These are phyloP conservation scores for Xyliphius kryptos DNA, from an alignment of 2,113 vertebrate species.

Conservation along the genomic window DNA sequence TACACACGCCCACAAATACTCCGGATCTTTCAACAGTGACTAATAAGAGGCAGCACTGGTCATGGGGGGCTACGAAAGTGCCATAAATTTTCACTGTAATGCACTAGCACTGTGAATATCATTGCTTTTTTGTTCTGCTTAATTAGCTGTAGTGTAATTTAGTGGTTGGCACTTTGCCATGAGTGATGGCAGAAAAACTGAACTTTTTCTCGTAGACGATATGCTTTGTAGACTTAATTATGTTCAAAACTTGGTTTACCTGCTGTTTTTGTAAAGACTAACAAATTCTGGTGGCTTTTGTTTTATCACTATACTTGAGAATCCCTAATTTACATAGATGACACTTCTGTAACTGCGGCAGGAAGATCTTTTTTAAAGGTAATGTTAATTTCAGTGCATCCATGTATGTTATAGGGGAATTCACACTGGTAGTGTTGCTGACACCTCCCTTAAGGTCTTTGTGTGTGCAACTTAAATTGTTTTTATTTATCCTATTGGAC, in stretches of 20 bases:
- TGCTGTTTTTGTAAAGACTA: not conserved
- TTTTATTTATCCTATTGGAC: too few relatives aligned
- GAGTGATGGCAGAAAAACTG: constrained; percentile 7
- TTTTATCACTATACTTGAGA: not conserved
- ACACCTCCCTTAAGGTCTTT: too few relatives aligned
- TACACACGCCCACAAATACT: not conserved
- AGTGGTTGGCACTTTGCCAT: constrained; percentile 20
- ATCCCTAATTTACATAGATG: not conserved
- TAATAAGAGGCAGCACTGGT: constrained; percentile 10
- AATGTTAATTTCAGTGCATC: too few relatives aligned
- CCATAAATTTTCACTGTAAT: constrained; percentile 14
- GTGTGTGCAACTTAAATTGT: too few relatives aligned
- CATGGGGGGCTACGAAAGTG: constrained; percentile 9
- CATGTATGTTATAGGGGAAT: too few relatives aligned
- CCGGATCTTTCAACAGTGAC: constrained; percentile 11
- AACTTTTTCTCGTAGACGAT: not conserved
- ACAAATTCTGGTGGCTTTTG: constrained; percentile 4
- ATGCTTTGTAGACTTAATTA: not conserved
- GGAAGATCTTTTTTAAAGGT: too few relatives aligned
- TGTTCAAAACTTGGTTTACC: not conserved
- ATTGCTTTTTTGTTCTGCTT: constrained; percentile 18
- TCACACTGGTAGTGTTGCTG: too few relatives aligned
- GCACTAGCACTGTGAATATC: constrained; percentile 26
- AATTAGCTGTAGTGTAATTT: constrained; percentile 31
- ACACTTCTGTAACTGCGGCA: not conserved